These are phyloP conservation scores for Parapsyche elsis DNA, from an alignment of 1,140 invertebrate genomes.

Conservation along the genomic window DNA sequence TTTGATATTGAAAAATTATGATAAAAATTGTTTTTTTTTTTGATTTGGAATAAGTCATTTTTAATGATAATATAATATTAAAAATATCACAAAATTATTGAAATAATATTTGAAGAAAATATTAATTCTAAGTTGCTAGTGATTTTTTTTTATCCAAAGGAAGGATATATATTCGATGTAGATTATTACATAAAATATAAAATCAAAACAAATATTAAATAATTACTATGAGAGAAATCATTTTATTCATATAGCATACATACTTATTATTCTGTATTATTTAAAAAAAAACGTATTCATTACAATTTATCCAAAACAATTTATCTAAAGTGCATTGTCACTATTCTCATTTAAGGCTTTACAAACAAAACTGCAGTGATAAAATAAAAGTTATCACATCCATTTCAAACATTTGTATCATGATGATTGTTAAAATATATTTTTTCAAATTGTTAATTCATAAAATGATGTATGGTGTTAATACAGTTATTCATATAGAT, in stretches of 20 bases:
- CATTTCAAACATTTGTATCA: too few species aligned
- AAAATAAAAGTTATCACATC: too few species aligned
- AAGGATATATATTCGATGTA: constrained; percentile 69
- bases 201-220: constrained; percentile 46
- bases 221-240: constrained; percentile 46
- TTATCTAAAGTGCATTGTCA: constrained; percentile 37
- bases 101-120: constrained; percentile 59
- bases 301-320: constrained; percentile 27
- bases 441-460: too few species aligned
- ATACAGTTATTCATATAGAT: too few species aligned
- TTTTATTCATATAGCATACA: constrained; percentile 36
- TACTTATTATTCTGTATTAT: constrained; percentile 23
- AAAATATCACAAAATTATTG: constrained; percentile 71
- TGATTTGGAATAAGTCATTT: constrained; percentile 55
- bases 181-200: constrained; percentile 45
- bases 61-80: constrained; percentile 57
- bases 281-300: constrained; percentile 32
- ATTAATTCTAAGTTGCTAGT: constrained; percentile 48
- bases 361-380: background rate
- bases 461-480: too few species aligned
- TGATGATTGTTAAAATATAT: too few species aligned
- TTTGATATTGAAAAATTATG: constrained; percentile 51
- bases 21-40: constrained; percentile 53
- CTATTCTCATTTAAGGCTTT: constrained; percentile 25
- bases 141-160: constrained; percentile 59